A percentile compares a stretch with the other conserved stretches of the same genome.
phyloP scores from a whole-genome alignment of 2,797 vertebrate species.

The Cephalopachus bancanus region DNA sequence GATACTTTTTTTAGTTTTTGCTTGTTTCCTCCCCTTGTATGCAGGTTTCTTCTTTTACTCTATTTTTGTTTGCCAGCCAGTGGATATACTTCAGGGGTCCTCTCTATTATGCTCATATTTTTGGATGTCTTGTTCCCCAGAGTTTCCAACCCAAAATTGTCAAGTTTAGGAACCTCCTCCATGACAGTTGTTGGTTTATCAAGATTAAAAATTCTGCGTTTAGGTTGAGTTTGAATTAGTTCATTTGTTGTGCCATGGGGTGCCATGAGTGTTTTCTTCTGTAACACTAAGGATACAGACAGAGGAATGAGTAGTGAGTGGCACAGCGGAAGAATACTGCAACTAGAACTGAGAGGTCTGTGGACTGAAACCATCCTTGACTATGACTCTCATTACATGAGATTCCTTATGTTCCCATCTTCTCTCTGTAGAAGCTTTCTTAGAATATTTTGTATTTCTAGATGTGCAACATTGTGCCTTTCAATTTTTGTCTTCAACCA shows the following conservation, averaged over 20 bases:
- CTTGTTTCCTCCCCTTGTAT: background rate
- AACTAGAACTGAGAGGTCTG: background rate
- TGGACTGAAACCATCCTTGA: background rate
- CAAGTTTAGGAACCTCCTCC: background rate
- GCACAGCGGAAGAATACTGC: background rate
- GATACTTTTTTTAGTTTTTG: background rate
- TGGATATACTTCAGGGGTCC: background rate
- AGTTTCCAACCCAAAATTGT: background rate
- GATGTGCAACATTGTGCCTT: background rate
- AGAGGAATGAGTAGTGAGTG: background rate
- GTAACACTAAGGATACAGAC: background rate
- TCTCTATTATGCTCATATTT: background rate
- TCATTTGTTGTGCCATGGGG: background rate
- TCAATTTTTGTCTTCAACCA: background rate
- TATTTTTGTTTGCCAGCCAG: background rate
- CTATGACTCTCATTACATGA: background rate
- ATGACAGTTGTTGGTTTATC: background rate
- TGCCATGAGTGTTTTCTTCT: background rate
- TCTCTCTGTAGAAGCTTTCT: background rate
- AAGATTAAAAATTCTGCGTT: background rate
- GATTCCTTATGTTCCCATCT: background rate
- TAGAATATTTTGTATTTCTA: background rate
- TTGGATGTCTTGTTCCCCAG: background rate
- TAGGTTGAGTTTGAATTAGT: background rate
- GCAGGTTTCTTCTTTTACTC: background rate